Conservation (phyloP, 30 jellyfish, hydroid and myxozoan genomes). For the Sanderia malayensis region DNA sequence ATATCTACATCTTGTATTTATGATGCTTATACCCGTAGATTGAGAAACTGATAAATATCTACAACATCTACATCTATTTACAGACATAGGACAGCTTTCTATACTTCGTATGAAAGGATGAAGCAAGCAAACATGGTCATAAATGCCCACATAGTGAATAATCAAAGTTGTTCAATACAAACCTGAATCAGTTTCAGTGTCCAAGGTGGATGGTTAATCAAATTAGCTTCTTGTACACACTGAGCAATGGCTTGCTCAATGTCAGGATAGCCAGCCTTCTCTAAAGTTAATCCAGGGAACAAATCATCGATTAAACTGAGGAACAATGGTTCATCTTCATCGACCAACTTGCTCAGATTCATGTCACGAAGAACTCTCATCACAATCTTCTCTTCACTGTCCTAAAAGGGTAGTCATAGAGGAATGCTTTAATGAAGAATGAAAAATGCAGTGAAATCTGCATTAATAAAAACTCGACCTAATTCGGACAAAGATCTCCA, state of each 20-base stretch:
- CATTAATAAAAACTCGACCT: too few species aligned
- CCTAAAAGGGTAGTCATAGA: slow-evolving; percentile 62
- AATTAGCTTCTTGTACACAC: slow-evolving; percentile 59
- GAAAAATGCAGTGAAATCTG: too few species aligned
- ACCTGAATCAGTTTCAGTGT: slow-evolving; percentile 77
- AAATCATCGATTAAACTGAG: slow-evolving; percentile 83
- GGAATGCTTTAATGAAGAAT: too few species aligned
- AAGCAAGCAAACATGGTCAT: neutral
- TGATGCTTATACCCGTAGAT: too few species aligned
- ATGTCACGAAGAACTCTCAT: slow-evolving; percentile 93
- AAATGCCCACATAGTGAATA: neutral
- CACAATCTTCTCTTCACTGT: slow-evolving; percentile 88
- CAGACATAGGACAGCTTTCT: too few species aligned
- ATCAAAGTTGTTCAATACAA: neutral
- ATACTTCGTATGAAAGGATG: too few species aligned
- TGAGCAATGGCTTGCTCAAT: slow-evolving; percentile 73
- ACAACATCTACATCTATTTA: too few species aligned
- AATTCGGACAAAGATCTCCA: too few species aligned
- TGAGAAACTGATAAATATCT: too few species aligned
- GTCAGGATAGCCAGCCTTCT: slow-evolving; percentile 91
- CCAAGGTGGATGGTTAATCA: slow-evolving; percentile 87
- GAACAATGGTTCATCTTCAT: slow-evolving; percentile 91
- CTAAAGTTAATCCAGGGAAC: slow-evolving; percentile 82
- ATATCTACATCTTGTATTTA: too few species aligned
- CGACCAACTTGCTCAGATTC: slow-evolving; percentile 88